Evolutionary conservation across 2,797 vertebrate genomes (phyloP).

Genomic region (Pseudochirops cupreus): DNA sequence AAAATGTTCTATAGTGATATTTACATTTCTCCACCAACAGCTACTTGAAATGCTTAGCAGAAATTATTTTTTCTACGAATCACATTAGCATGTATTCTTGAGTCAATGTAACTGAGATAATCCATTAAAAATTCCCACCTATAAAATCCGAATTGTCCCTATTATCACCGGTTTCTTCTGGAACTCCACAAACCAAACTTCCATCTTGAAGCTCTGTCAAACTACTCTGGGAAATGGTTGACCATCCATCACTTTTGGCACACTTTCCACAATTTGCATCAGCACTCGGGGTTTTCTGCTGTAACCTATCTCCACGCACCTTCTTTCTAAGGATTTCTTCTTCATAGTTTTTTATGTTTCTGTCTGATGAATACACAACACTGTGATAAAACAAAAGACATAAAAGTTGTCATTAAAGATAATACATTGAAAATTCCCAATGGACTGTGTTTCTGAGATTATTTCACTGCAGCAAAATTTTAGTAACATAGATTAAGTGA

Average conservation of each 20-base stretch:
- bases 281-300: constrained; percentile 62
- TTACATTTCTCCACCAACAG: constrained; percentile 32
- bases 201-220: constrained; percentile 58
- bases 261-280: constrained; percentile 49
- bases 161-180: constrained; percentile 35
- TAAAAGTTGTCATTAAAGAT: constrained; percentile 56
- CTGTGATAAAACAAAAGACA: constrained; percentile 80
- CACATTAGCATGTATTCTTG: constrained; percentile 49
- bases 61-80: constrained; percentile 37
- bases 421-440: constrained; percentile 32
- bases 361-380: constrained; percentile 85
- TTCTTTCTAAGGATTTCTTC: constrained; percentile 83
- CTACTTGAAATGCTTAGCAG: constrained; percentile 15
- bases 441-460: constrained; percentile 21
- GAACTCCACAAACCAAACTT: constrained; percentile 67
- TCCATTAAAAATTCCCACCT: constrained; percentile 79
- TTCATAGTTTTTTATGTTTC: constrained; percentile 82
- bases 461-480: constrained; percentile 39
- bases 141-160: constrained; percentile 56
- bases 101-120: constrained; percentile 59
- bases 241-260: constrained; percentile 61
- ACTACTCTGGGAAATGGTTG: constrained; percentile 52
- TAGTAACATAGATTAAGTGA: constrained; percentile 40
- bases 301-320: constrained; percentile 54
- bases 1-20: background rate